Conservation (phyloP, 2,888 invertebrate genomes). For the Coelogynopora nodosa region DNA sequence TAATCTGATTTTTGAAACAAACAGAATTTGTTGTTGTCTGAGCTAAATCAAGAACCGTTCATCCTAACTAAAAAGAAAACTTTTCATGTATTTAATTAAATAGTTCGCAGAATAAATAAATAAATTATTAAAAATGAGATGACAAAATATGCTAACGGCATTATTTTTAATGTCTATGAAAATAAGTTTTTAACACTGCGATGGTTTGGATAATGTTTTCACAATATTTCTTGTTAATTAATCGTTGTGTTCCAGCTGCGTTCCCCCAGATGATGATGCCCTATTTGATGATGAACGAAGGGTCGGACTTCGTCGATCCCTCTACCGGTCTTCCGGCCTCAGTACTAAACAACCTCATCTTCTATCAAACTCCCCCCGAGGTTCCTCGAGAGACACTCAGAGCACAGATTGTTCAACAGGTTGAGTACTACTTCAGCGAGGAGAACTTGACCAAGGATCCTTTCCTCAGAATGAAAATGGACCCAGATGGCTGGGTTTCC, state of each 20-base stretch:
- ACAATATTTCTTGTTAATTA: too few relatives aligned
- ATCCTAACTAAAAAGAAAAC: too few relatives aligned
- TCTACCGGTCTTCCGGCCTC: background rate
- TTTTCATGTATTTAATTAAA: too few relatives aligned
- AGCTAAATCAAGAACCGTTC: too few relatives aligned
- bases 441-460: conserved; percentile 46
- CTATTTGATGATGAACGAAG: background rate
- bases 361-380: background rate
- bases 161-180: too few relatives aligned
- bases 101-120: too few relatives aligned
- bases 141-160: too few relatives aligned
- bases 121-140: too few relatives aligned
- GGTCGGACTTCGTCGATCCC: background rate
- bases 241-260: background rate
- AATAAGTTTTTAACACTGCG: background rate
- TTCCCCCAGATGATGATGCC: conserved; percentile 4
- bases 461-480: conserved; percentile 46
- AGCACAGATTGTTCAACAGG: conserved; percentile 33
- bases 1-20: too few relatives aligned
- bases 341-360: background rate
- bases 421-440: conserved; percentile 47
- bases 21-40: too few relatives aligned
- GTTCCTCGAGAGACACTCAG: background rate
- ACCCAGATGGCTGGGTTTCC: conserved; percentile 44
- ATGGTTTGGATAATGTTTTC: too few relatives aligned